Conservation (phyloP, 2,888 invertebrate genomes). For the Eristalis intricaria region DNA sequence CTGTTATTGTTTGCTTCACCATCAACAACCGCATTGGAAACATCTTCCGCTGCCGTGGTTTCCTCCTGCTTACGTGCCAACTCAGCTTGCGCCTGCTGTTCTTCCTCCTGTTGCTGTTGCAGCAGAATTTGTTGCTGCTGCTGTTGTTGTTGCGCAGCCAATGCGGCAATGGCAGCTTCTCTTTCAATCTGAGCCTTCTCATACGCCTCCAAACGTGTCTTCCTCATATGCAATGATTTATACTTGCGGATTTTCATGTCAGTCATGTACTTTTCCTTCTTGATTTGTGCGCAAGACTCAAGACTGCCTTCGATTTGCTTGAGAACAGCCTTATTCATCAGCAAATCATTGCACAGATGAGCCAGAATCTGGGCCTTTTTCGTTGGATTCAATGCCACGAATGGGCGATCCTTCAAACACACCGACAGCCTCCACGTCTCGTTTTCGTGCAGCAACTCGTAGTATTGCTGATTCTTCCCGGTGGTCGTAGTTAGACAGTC, state of each 20-base stretch:
- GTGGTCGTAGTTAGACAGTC: conserved; percentile 85
- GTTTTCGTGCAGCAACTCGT: conserved; percentile 89
- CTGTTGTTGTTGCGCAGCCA: conserved; percentile 77
- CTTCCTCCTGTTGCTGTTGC: conserved; percentile 74
- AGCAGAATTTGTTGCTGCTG: conserved; percentile 81
- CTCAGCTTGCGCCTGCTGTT: conserved; percentile 36
- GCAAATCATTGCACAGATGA: conserved; percentile 95
- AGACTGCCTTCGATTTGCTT: conserved; percentile 94
- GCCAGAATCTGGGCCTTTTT: conserved; percentile 94
- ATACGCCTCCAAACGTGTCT: conserved; percentile 88
- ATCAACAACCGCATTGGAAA: conserved; percentile 6
- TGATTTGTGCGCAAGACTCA: conserved; percentile 92
- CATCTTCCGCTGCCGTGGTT: conserved; percentile 80
- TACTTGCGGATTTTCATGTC: conserved; percentile 96
- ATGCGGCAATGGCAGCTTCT: conserved; percentile 79
- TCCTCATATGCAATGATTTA: conserved; percentile 87
- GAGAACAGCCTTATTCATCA: conserved; percentile 95
- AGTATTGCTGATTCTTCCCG: conserved; percentile 90
- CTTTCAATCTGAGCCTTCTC: conserved; percentile 83
- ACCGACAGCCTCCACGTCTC: conserved; percentile 90
- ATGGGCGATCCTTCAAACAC: conserved; percentile 91
- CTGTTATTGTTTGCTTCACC: conserved; percentile 65
- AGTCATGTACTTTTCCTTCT: conserved; percentile 94
- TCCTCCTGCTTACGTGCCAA: conserved; percentile 45
- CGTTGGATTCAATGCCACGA: conserved; percentile 91